Conservation (phyloP, 2,113 vertebrate genomes). For the Ophthalmolycus amberensis region DNA sequence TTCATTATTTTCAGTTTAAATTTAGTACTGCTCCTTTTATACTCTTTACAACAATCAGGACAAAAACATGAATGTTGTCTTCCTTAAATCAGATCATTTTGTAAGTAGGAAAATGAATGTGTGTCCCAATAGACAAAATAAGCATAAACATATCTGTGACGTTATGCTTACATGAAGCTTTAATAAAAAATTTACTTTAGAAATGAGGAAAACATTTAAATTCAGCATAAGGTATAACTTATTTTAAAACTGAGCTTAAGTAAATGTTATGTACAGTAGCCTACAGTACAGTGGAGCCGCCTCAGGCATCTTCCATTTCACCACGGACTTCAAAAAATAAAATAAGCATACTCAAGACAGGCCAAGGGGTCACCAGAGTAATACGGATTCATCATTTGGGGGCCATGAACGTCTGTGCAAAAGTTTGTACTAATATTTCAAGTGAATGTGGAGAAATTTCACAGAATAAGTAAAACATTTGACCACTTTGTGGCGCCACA, state of each 20-base stretch:
- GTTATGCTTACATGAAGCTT: not conserved
- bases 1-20: not conserved
- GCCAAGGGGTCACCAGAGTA: not conserved
- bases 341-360: not conserved
- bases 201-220: not conserved
- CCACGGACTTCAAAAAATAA: not conserved
- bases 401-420: not conserved
- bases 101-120: not conserved
- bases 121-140: not conserved
- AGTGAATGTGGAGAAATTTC: not conserved
- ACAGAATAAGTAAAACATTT: not conserved
- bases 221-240: not conserved
- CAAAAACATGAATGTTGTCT: not conserved
- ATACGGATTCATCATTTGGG: not conserved
- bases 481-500: too few relatives aligned
- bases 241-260: not conserved
- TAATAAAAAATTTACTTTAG: not conserved
- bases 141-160: not conserved
- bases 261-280: conserved; percentile 6
- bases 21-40: not conserved
- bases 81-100: not conserved
- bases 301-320: conserved; percentile 11
- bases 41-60: not conserved
- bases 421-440: not conserved
- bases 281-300: not conserved